Percentiles rank a stretch among this genome's conserved stretches.
Evolutionary conservation across 37 sponge, comb jelly and placozoan species (phyloP).

Genomic region (Cladorhizidae sp.): DNA sequence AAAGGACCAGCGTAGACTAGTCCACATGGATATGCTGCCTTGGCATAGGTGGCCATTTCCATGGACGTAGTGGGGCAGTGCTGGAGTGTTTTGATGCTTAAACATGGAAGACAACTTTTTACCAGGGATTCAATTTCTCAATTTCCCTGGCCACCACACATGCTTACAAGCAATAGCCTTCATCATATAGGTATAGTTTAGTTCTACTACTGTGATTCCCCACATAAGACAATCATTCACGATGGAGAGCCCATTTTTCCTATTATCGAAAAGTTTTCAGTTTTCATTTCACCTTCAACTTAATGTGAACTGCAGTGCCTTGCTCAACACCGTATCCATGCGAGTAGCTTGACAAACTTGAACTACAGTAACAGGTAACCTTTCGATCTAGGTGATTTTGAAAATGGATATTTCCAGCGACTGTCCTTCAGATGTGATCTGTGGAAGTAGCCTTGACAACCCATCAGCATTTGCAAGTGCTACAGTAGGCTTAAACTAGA

Average conservation of each 20-base stretch:
- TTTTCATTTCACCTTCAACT: not conserved
- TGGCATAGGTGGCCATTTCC: not conserved
- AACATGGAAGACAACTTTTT: not conserved
- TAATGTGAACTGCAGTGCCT: not conserved
- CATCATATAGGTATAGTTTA: no score
- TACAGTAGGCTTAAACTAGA: not conserved
- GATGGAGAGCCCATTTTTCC: not conserved
- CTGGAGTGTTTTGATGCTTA: not conserved
- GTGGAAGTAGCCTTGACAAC: not conserved
- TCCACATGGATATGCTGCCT: not conserved
- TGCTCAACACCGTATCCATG: not conserved
- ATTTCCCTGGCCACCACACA: no score
- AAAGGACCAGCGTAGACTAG: not conserved
- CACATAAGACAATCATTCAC: no score
- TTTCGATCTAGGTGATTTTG: no score
- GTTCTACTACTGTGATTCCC: no score
- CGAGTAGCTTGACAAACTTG: not conserved
- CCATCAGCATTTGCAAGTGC: no score
- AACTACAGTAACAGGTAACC: no score
- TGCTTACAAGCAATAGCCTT: no score
- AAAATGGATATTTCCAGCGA: no score
- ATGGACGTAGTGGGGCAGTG: not conserved
- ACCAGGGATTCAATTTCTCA: no score
- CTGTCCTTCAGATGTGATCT: not conserved
- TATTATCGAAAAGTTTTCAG: not conserved